These are phyloP conservation scores for Epinephelus malabaricus DNA, from an alignment of 2,797 vertebrate genomes.

Conservation along the genomic window DNA sequence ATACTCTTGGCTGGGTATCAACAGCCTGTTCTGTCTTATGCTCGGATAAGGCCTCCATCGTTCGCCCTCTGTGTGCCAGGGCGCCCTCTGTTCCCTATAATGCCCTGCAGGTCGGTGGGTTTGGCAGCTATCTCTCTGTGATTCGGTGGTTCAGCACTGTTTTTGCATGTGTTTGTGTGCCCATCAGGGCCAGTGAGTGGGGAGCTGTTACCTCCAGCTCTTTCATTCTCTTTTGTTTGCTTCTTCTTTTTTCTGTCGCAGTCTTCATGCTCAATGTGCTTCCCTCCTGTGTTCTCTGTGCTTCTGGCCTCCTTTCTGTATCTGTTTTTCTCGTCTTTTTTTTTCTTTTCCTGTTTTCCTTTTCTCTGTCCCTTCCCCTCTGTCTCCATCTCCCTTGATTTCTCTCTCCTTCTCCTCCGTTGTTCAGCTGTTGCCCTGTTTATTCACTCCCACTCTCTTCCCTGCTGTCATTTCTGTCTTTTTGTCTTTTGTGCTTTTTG, in stretches of 20 bases:
- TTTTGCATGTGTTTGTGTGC: constrained; percentile 49
- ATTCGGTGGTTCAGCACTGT: constrained; percentile 58
- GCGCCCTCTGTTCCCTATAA: constrained; percentile 60
- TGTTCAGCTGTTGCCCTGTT: constrained; percentile 73
- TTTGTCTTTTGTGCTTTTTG: constrained; percentile 72
- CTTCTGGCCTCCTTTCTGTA: constrained; percentile 46
- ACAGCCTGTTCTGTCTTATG: constrained; percentile 53
- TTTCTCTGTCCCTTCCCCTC: constrained; percentile 39
- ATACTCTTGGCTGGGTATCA: constrained; percentile 68
- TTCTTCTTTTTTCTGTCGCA: constrained; percentile 37
- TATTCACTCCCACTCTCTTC: constrained; percentile 76
- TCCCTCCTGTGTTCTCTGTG: constrained; percentile 34
- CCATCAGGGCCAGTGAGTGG: constrained; percentile 57
- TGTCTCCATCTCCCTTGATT: constrained; percentile 47
- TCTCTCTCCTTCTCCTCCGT: constrained; percentile 41
- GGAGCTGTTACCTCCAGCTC: constrained; percentile 52
- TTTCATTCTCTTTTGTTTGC: constrained; percentile 44
- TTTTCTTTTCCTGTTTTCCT: constrained; percentile 16
- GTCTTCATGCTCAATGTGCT: constrained; percentile 37
- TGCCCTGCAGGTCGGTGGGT: constrained; percentile 62
- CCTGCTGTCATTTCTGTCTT: constrained; percentile 67
- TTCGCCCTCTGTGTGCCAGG: constrained; percentile 52
- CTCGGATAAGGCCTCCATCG: constrained; percentile 53
- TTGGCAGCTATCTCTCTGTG: constrained; percentile 68
- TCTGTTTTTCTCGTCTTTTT: constrained; percentile 40